Evolutionary conservation across 2,888 invertebrate genomes (phyloP), one percentile per base, ranked within the genome.

Genomic region (Nomada flava): DNA sequence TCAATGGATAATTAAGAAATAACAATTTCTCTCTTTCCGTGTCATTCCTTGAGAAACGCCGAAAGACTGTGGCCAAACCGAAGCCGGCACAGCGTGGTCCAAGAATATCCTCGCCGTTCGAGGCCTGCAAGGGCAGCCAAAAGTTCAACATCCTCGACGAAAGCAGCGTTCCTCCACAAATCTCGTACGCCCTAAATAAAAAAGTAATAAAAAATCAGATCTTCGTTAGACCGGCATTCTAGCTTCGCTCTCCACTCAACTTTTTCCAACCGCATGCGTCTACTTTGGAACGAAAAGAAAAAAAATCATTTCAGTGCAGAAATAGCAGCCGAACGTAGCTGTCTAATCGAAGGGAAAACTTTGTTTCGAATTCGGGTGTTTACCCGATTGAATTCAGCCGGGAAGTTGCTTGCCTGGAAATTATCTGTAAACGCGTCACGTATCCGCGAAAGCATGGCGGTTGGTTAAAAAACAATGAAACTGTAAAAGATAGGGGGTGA

Each of bases 341-440:
- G 15, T 29, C 53, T 62, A 23, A 4, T 44, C 53, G 23, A 23
- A 1, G 2, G n/a, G 59, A 29, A 23, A 50, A 60, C 47, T 52
- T 52, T 60, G 29, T 13, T 18, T 55, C 71, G 63, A 20, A 76
- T 68, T 76, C 62, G 26, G 42, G 50, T 23, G 67, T 52, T 73
- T 23, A 1, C 57, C 23, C 44, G 52, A 47, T 53, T 57, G 29
- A 63, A 76, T 63, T 36, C 44, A 36, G 50, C 29, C 29, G 62
- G 23, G 70, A 59, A 44, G 50, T 44, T 64, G 52, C 15, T n/a
- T 29, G 69, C 60, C 70, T 76, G 76, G 74, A 85, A 80, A 85
- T 85, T 53, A 68, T 72, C 72, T 63, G 75, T 72, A 78, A 82
- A 68, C 74, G 64, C 23, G 72, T 75, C 82, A 65, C 83, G 81